Conservation (phyloP, 2,888 invertebrate genomes). For the Limnephilus auricula region DNA sequence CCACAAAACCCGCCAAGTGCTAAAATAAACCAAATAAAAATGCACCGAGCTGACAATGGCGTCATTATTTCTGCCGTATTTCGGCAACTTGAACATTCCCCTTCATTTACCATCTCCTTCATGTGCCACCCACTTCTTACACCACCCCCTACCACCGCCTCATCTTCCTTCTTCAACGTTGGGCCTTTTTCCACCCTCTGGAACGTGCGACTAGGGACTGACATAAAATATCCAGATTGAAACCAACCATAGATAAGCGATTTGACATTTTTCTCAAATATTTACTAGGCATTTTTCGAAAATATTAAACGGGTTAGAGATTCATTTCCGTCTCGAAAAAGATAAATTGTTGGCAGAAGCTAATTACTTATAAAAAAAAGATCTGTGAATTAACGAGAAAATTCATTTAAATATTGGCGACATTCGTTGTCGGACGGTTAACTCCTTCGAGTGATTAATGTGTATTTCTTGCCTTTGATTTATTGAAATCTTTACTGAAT, state of each 20-base stretch:
- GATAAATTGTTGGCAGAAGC: too few relatives aligned
- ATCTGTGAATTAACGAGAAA: too few relatives aligned
- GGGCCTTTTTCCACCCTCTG: neutral
- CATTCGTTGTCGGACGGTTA: too few relatives aligned
- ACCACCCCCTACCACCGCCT: neutral
- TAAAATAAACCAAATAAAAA: neutral
- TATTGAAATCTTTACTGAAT: too few relatives aligned
- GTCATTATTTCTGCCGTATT: constrained; percentile 13
- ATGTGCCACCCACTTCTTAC: neutral
- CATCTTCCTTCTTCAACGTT: neutral
- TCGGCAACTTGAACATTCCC: neutral
- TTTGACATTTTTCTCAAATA: too few relatives aligned
- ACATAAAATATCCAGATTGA: neutral
- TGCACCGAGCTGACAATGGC: neutral
- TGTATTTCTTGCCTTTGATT: too few relatives aligned
- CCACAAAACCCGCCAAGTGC: neutral
- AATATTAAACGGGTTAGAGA: too few relatives aligned
- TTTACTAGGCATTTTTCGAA: too few relatives aligned
- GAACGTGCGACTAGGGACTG: neutral
- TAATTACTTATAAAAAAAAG: too few relatives aligned
- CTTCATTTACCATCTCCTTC: neutral
- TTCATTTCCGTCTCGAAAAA: too few relatives aligned
- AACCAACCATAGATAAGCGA: neutral
- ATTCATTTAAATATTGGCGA: too few relatives aligned
- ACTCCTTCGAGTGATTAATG: too few relatives aligned